These are phyloP conservation scores for Cryptophagus acutangulus DNA, from an alignment of 2,888 invertebrate species.

Conservation along the genomic window DNA sequence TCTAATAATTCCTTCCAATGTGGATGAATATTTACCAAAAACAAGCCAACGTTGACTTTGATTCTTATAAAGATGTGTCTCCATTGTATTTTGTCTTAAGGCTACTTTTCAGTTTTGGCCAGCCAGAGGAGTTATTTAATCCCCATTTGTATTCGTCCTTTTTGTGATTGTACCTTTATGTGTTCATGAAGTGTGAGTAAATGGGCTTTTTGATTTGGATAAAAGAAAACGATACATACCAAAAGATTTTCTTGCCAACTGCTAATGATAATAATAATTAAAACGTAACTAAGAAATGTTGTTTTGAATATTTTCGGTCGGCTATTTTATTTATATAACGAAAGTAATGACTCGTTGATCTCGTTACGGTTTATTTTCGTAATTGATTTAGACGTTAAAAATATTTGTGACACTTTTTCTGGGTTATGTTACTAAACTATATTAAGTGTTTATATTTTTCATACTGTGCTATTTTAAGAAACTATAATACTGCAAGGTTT, in stretches of 20 bases:
- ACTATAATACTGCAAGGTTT: slow-evolving; percentile 22
- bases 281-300: slow-evolving; percentile 3
- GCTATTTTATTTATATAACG: slow-evolving; percentile 1
- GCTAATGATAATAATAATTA: not conserved
- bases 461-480: slow-evolving; percentile 24
- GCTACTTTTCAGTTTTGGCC: slow-evolving; percentile 34
- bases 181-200: slow-evolving; percentile 24
- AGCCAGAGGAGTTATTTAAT: slow-evolving; percentile 34
- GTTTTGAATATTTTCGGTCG: slow-evolving; percentile 6
- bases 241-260: slow-evolving; percentile 14
- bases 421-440: slow-evolving; percentile 10
- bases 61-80: slow-evolving; percentile 42
- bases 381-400: slow-evolving; percentile 11
- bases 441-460: slow-evolving; percentile 22
- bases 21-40: slow-evolving; percentile 17
- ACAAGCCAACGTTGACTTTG: slow-evolving; percentile 22
- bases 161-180: slow-evolving; percentile 23
- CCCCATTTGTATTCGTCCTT: slow-evolving; percentile 24
- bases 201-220: slow-evolving; percentile 13
- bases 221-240: not conserved
- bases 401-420: slow-evolving; percentile 13
- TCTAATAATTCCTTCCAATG: slow-evolving; percentile 9
- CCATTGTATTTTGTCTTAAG: slow-evolving; percentile 27
- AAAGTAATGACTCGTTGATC: slow-evolving; percentile 7
- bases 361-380: slow-evolving; percentile 5